Conservation (phyloP, 92 coral and sea anemone genomes). For the Parazoanthus swiftii region DNA sequence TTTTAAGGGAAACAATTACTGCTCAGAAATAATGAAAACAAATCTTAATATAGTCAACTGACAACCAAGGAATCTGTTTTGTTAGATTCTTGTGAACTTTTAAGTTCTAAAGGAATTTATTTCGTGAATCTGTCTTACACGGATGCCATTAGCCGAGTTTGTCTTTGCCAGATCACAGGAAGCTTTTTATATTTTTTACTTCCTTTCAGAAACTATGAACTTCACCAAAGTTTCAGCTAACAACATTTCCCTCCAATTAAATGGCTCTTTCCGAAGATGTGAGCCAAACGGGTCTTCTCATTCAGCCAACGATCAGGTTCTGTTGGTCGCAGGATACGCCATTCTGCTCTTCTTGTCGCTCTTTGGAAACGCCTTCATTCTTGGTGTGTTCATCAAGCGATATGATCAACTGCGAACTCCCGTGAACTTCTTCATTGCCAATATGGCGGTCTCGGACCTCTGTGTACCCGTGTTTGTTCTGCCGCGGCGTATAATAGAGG, state of each 20-base stretch:
- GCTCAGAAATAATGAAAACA: too few species aligned
- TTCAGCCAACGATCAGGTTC: neutral
- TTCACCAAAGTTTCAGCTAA: too few species aligned
- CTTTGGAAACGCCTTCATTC: neutral
- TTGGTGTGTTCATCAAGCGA: neutral
- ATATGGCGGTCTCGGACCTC: constrained; percentile 7
- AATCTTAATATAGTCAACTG: too few species aligned
- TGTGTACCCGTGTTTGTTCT: neutral
- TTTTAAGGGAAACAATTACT: too few species aligned
- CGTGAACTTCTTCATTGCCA: neutral
- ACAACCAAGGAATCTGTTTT: too few species aligned
- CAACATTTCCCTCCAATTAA: neutral
- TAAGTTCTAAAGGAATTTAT: too few species aligned
- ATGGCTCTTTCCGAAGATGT: neutral
- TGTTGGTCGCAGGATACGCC: neutral
- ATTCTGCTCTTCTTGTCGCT: neutral
- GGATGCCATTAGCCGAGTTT: too few species aligned
- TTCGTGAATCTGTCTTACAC: too few species aligned
- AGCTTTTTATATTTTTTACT: neutral
- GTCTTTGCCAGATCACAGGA: too few species aligned
- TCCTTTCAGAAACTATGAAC: neutral
- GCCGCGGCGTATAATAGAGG: neutral
- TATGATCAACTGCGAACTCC: neutral
- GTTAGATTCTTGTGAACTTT: too few species aligned
- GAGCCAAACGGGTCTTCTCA: neutral